Evolutionary conservation across 1,140 invertebrate species (phyloP), one percentile per base, ranked within the genome.

Genomic region (Cydia fagiglandana): DNA sequence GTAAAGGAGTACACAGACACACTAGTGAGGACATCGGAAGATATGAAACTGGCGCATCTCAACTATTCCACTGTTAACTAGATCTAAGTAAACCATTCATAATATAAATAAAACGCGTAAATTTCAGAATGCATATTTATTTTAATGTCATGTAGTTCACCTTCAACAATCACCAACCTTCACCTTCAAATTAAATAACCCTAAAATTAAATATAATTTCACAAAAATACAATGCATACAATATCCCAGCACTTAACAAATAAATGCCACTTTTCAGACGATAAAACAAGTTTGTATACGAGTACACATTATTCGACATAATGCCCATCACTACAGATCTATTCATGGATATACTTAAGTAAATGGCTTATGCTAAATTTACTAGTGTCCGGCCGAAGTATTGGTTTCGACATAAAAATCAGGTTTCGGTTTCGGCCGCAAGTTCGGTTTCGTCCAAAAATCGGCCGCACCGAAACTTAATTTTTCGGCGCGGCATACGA

Each of bases 1-100:
- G 83, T 93, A 6, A 87, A 90, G 56, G 85, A 89, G 75, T 93
- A 93, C 70, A 92, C 84, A 15, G 80, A 91, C 80, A 83, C 88
- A 13, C 88, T 93, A 6, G 77, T 89, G 28, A 84, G 91, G 75
- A 90, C 90, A 61, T 90, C 91, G 20, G 86, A 91, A 75, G 88
- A 92, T 79, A 87, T 92, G 86, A 92, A 91, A 77, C 73, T 86
- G 38, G 76, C 80, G n/a, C 34, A 53, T 28, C 78, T 78, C n/a
- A 41, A 82, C 12, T 81, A 83, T 76, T 45, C 79, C 17, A 80
- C 56, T 64, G 70, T 66, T 38, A 76, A 61, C 61, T 76, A 68
- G 61, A 56, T 38, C 13, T 77, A 77, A 75, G 76, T 74, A 73
- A 75, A 24, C 34, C 15, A 38, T 74, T 75, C 73, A 28, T 64